Evolutionary conservation across 2,113 vertebrate genomes (phyloP), one percentile per base, ranked within the genome.

Genomic region (Otis tarda): DNA sequence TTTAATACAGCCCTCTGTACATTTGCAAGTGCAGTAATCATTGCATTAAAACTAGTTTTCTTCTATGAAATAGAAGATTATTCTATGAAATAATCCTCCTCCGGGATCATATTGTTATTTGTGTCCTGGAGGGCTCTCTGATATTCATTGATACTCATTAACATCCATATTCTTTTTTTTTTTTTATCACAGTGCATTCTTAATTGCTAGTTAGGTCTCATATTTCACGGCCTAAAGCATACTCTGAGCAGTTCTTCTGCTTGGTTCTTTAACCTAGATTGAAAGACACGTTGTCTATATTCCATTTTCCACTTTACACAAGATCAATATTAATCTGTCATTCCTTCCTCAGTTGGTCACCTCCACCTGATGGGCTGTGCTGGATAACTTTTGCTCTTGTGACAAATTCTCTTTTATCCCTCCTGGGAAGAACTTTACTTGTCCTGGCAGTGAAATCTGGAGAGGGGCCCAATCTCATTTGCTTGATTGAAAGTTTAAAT

Each of bases 401-500:
- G 68, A 75, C 21, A 90, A 95, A 94, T 93, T 75, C 64, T 84
- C 45, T 90, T 86, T 57, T 60, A 63, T 71, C 10, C 33, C 47
- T 84, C 74, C 30, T 73, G 43, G 35, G 86, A 95, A 87, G 64
- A 94, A 64, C 41, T 88, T 83, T 22, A 19, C 50, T 93, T 59
- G 53, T 37, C 52, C 64, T 94, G 92, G 57, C 83, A 87, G 30
- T 50, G 39, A 84, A 92, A 83, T 87, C 64, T 94, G 96, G 85
- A 95, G 52, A 78, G 30, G 9, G 17, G 52, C 85, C 88, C 56
- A 92, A 81, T 81, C 71, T 92, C 71, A 93, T 96, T 96, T 96
- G 30, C 37, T 89, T 94, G 73, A 71, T n/a, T 96, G 61, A 74
- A 96, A 94, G 64, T 68, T 39, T 78, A 94, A 96, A 93, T 88